These are phyloP conservation scores for Philypnodon macrostomus DNA, from an alignment of 2,797 vertebrate species.

Conservation along the genomic window DNA sequence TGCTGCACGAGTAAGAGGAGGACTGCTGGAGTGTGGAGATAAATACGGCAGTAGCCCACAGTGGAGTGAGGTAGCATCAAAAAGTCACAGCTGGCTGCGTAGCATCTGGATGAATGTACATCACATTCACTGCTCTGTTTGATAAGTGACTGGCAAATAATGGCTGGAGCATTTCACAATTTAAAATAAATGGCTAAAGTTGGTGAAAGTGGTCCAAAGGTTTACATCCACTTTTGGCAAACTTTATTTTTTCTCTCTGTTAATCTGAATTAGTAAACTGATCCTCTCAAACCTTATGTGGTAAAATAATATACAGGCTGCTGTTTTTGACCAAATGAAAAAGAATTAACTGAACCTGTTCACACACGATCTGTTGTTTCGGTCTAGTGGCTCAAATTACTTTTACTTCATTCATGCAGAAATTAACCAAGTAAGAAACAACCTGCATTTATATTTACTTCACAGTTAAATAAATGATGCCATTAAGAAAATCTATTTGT, in stretches of 20 bases:
- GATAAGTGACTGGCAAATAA: conserved; percentile 6
- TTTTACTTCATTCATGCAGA: conserved; percentile 3
- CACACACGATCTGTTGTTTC: conserved; percentile 21
- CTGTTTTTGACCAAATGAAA: conserved; percentile 1
- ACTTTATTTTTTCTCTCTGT: too few species aligned
- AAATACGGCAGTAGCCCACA: conserved; percentile 1
- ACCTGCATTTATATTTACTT: not conserved
- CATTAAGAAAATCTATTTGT: not conserved
- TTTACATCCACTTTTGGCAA: too few species aligned
- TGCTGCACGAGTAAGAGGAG: not conserved
- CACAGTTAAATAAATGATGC: not conserved
- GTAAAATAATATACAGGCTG: too few species aligned
- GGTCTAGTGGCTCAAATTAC: conserved; percentile 13
- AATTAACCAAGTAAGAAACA: not conserved
- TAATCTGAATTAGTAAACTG: too few species aligned
- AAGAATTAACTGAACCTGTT: conserved; percentile 8
- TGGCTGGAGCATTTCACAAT: conserved; percentile 4
- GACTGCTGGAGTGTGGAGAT: conserved; percentile 7
- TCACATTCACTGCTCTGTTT: conserved; percentile 10
- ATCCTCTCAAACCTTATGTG: too few species aligned
- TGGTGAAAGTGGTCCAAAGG: too few species aligned
- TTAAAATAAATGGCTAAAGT: not conserved
- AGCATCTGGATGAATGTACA: not conserved
- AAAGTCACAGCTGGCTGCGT: not conserved
- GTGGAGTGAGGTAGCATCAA: not conserved